Evolutionary conservation across 2,888 invertebrate species (phyloP), one percentile per base, ranked within the genome.

Genomic region (Pegoplata infirma): DNA sequence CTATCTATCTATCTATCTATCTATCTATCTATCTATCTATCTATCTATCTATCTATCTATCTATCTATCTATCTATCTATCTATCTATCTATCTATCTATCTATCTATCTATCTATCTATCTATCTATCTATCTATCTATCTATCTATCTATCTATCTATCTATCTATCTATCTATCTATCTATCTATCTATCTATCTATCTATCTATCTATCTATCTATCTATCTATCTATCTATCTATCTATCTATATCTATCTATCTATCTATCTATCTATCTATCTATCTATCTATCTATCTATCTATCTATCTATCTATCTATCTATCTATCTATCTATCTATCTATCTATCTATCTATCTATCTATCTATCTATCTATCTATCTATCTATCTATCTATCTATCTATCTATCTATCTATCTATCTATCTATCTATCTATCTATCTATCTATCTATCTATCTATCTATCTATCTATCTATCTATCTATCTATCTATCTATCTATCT

Each of bases 401-500:
- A 32, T 32, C 32, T 32, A 32, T 32, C 32, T 32, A 32, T 32
- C 32, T 32, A 32, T 32, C 32, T 32, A 32, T 32, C 32, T 32
- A 32, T 32, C 32, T 32, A 32, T 32, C 32, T 32, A 32, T 32
- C 32, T 32, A 32, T 32, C 32, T 32, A 32, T 32, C 32, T 32
- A 32, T 32, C 32, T 32, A 32, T 32, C 32, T 32, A 32, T 32
- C 32, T 32, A 32, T 44, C n/a, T 44, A 44, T 44, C 44, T 44
- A 44, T 44, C 44, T 44, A 44, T 44, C 44, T 44, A 44, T 44
- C 44, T 44, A 44, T 44, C 44, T 44, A 44, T 44, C 44, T 44
- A 44, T 44, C 44, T 44, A 44, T 44, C 44, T 44, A 44, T 44
- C 44, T 44, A 44, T 44, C 44, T 44, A 44, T 44, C 44, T 44